Evolutionary conservation across 1,140 invertebrate genomes (phyloP).

Genomic region (Marisa cornuarietis): DNA sequence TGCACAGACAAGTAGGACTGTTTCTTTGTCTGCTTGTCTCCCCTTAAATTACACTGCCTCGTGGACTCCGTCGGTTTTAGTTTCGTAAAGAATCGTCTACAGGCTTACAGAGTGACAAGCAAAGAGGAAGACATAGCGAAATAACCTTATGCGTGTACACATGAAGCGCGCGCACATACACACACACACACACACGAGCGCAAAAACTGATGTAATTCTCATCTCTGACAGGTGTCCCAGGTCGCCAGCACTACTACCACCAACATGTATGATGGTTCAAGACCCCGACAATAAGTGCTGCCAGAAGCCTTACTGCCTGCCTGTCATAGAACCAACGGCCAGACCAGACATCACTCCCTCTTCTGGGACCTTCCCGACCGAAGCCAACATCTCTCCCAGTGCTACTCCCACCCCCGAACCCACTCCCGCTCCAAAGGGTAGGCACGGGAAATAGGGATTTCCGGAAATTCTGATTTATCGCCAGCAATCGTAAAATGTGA

Average conservation of each 20-base stretch:
- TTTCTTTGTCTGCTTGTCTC: neutral
- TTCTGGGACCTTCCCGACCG: constrained; percentile 19
- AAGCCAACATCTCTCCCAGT: constrained; percentile 17
- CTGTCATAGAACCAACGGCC: constrained; percentile 14
- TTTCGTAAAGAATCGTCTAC: neutral
- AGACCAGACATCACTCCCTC: constrained; percentile 26
- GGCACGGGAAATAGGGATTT: too few relatives aligned
- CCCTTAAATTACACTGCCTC: neutral
- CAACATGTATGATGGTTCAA: constrained; percentile 44
- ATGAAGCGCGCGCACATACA: too few relatives aligned
- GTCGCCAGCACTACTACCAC: constrained; percentile 24
- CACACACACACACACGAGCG: too few relatives aligned
- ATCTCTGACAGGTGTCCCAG: too few relatives aligned
- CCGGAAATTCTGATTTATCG: too few relatives aligned
- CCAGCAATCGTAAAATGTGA: too few relatives aligned
- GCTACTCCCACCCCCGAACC: constrained; percentile 24
- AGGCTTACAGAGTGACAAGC: neutral
- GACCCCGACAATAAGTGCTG: constrained; percentile 47
- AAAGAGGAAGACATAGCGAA: neutral
- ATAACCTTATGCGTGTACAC: neutral
- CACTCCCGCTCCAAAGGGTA: neutral
- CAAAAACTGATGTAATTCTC: too few relatives aligned
- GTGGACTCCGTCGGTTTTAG: too few relatives aligned
- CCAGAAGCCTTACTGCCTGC: constrained; percentile 43
- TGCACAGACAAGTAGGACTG: constrained; percentile 49